Evolutionary conservation across 2,113 vertebrate genomes (phyloP).

Genomic region (Brevimyrus niger): DNA sequence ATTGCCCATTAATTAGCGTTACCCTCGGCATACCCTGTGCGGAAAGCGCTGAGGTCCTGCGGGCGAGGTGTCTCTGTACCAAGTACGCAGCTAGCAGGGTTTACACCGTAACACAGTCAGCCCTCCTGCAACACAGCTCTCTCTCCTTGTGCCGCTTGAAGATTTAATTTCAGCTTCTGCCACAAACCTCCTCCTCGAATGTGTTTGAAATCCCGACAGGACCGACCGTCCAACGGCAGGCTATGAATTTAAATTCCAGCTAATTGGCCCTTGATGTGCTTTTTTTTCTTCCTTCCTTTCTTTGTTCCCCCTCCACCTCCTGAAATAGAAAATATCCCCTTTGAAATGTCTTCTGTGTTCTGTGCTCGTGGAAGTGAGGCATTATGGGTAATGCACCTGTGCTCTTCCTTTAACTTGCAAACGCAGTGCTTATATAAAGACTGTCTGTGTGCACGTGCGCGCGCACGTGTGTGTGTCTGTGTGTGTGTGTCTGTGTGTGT

Average conservation of each 20-base stretch:
- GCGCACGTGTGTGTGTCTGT: not conserved
- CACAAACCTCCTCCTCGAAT: not conserved
- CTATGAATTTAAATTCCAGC: not conserved
- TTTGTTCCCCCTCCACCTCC: not conserved
- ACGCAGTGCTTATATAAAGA: not conserved
- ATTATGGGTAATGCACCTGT: slow-evolving; percentile 5
- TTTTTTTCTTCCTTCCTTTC: not conserved
- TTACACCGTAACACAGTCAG: not conserved
- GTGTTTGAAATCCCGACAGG: slow-evolving; percentile 1
- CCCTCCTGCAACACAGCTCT: not conserved
- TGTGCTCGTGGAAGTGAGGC: not conserved
- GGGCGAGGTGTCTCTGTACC: not conserved
- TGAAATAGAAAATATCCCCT: slow-evolving; percentile 2
- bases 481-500: not conserved
- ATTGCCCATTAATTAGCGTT: not conserved
- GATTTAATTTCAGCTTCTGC: not conserved
- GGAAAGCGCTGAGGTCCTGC: not conserved
- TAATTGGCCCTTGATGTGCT: slow-evolving; percentile 8
- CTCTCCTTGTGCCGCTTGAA: not conserved
- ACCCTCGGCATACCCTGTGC: not conserved
- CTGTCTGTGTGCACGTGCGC: not conserved
- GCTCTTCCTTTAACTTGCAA: not conserved
- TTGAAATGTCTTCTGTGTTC: not conserved
- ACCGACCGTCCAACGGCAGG: not conserved
- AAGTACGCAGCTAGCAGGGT: not conserved